Conservation (phyloP, 2,797 vertebrate genomes). For the Sebastes taczanowskii region DNA sequence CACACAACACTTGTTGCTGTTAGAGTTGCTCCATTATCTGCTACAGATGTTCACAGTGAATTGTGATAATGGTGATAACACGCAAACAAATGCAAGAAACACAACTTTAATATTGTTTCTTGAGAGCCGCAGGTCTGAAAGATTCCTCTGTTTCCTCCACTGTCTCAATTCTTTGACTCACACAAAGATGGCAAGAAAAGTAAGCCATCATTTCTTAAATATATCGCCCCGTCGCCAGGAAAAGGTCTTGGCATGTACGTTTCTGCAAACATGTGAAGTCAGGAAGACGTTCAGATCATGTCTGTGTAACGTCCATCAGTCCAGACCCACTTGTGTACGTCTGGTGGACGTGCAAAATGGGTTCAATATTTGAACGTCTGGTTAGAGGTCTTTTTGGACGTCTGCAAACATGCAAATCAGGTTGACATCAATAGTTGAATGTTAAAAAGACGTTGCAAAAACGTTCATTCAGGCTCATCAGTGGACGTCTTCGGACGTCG, state of each 20-base stretch:
- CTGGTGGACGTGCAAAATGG: no score
- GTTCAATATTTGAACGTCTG: no score
- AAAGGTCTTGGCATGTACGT: neutral
- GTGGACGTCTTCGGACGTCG: no score
- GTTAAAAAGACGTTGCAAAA: no score
- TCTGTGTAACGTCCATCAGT: no score
- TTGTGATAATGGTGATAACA: neutral
- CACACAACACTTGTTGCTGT: constrained; percentile 28
- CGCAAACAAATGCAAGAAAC: neutral
- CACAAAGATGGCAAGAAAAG: constrained; percentile 2
- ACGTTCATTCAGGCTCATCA: no score
- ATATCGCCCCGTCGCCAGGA: neutral
- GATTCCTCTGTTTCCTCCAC: neutral
- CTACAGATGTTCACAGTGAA: neutral
- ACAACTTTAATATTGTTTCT: neutral
- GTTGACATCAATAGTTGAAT: no score
- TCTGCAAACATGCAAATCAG: no score
- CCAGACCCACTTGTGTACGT: no score
- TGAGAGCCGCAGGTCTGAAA: neutral
- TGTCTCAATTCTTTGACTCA: neutral
- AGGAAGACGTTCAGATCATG: no score
- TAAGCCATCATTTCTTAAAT: neutral
- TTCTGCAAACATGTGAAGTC: neutral
- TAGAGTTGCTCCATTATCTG: neutral
- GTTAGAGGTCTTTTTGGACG: no score